These are phyloP conservation scores for Sebastolobus alascanus DNA, from an alignment of 2,797 vertebrate genomes.

Conservation along the genomic window DNA sequence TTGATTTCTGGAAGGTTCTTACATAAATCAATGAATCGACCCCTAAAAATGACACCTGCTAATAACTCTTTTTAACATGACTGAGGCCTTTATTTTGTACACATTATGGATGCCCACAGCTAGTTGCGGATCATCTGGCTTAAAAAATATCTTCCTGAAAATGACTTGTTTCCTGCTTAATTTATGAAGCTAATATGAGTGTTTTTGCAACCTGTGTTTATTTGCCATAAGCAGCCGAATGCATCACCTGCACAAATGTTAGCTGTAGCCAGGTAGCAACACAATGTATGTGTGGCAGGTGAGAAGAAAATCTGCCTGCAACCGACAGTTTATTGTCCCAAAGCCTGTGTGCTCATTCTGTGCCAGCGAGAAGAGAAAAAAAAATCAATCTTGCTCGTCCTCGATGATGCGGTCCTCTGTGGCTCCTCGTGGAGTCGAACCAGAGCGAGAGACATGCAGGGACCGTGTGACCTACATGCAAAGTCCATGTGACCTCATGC, in stretches of 20 bases:
- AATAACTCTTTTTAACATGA: slow-evolving; percentile 1
- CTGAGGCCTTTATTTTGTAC: background rate
- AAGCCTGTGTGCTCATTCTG: background rate
- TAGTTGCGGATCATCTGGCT: background rate
- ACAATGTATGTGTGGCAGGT: slow-evolving; percentile 20
- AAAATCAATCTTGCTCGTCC: slow-evolving; percentile 16
- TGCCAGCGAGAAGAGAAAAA: slow-evolving; percentile 3
- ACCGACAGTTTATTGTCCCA: slow-evolving; percentile 1
- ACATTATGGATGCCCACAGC: background rate
- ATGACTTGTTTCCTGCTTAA: background rate
- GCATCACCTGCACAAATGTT: slow-evolving; percentile 25
- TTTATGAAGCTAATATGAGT: slow-evolving; percentile 6
- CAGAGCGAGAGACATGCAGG: slow-evolving; percentile 25
- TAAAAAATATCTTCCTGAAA: slow-evolving; percentile 6
- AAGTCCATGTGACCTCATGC: slow-evolving; percentile 68
- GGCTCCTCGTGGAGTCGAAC: slow-evolving; percentile 41
- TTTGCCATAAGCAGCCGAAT: slow-evolving; percentile 15
- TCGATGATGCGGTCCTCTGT: slow-evolving; percentile 16
- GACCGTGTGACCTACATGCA: slow-evolving; percentile 71
- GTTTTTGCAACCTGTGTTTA: slow-evolving; percentile 23
- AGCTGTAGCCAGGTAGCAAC: slow-evolving; percentile 15
- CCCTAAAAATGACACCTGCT: background rate
- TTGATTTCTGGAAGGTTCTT: too few species aligned
- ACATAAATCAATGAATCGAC: too few species aligned
- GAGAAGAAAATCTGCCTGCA: slow-evolving; percentile 22